phyloP scores from a whole-genome alignment of 92 coral and sea anemone genomes.

The Meandrina meandrites region DNA sequence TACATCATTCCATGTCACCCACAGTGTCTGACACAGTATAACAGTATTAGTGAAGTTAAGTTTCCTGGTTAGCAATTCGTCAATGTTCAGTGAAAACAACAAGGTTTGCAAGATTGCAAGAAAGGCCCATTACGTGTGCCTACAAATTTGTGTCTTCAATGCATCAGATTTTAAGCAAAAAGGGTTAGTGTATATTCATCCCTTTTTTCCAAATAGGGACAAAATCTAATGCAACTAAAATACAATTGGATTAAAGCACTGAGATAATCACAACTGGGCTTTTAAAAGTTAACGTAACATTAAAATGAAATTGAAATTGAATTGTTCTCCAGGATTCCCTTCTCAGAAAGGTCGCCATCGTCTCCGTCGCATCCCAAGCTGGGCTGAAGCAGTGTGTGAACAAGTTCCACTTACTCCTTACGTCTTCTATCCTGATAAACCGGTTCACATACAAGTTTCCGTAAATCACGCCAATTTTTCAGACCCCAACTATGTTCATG shows the following conservation, averaged over 20 bases:
- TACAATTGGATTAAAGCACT: not conserved
- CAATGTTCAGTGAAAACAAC: no score
- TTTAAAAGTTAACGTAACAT: no score
- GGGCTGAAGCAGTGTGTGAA: conserved; percentile 43
- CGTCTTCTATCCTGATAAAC: conserved; percentile 69
- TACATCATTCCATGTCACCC: no score
- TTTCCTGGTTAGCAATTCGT: no score
- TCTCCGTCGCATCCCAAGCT: conserved; percentile 10
- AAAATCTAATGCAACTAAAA: not conserved
- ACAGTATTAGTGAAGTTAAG: no score
- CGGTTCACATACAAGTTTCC: conserved; percentile 64
- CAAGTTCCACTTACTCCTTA: conserved; percentile 37
- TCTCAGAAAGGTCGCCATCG: conserved; percentile 42
- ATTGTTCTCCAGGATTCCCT: conserved; percentile 40
- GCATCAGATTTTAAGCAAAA: no score
- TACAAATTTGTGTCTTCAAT: no score
- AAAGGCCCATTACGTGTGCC: no score
- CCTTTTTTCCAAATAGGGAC: not conserved
- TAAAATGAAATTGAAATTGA: no score
- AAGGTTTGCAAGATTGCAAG: no score
- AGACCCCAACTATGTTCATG: conserved; percentile 42
- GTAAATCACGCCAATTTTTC: conserved; percentile 52
- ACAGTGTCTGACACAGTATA: no score
- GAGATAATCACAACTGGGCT: not conserved
- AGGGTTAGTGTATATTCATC: no score